Percentiles rank a stretch among this genome's conserved stretches.
Evolutionary conservation across 2,888 invertebrate genomes (phyloP).

Genomic region (Ophonus ardosiacus): DNA sequence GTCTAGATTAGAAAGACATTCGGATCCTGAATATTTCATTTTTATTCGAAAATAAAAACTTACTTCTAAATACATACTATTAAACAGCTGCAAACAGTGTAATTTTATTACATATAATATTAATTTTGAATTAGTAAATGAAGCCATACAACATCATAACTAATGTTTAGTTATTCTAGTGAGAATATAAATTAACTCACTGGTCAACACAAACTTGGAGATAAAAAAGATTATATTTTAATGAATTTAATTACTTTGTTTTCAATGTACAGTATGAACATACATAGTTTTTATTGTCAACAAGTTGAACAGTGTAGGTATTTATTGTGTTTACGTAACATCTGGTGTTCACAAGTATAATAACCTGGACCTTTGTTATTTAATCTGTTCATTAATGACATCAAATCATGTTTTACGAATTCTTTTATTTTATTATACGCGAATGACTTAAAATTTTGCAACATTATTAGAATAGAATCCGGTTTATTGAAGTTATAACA

Average conservation of each 20-base stretch:
- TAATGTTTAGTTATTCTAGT: too few relatives aligned
- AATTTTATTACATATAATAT: too few relatives aligned
- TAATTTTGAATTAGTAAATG: too few relatives aligned
- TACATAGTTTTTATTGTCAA: too few relatives aligned
- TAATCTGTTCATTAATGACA: conserved; percentile 22
- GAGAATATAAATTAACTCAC: too few relatives aligned
- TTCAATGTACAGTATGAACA: too few relatives aligned
- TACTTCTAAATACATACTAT: background rate
- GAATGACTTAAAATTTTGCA: background rate
- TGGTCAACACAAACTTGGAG: too few relatives aligned
- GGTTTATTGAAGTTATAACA: background rate
- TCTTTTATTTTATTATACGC: background rate
- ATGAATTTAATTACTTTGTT: too few relatives aligned
- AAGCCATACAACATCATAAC: too few relatives aligned
- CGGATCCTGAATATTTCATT: background rate
- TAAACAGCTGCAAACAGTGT: background rate
- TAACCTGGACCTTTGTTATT: conserved; percentile 65
- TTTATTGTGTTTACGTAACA: conserved; percentile 7
- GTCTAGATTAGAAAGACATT: background rate
- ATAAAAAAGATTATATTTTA: too few relatives aligned
- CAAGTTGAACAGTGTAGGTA: too few relatives aligned
- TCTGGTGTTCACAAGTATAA: conserved; percentile 66
- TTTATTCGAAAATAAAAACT: background rate
- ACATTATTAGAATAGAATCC: background rate
- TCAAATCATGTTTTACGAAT: background rate